Evolutionary conservation across 2,888 invertebrate species (phyloP).

Genomic region (Meandrusa payeni): DNA sequence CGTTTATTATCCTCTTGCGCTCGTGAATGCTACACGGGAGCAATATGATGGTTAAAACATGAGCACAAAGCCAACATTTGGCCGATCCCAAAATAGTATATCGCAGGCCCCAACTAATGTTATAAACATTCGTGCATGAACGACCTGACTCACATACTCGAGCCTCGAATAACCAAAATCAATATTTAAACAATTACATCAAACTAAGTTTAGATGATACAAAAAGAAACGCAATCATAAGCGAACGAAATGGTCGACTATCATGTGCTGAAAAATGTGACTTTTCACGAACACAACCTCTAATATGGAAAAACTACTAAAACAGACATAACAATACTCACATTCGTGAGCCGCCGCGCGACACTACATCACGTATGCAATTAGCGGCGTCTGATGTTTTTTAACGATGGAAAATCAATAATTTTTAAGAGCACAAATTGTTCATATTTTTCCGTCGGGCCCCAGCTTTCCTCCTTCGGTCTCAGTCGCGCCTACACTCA

Average conservation of each 20-base stretch:
- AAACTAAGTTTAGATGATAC: conserved; percentile 35
- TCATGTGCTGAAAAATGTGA: conserved; percentile 66
- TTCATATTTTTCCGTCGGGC: conserved; percentile 73
- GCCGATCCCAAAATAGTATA: conserved; percentile 75
- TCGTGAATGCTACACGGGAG: conserved; percentile 35
- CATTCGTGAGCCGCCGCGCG: conserved; percentile 45
- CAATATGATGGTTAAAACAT: conserved; percentile 53
- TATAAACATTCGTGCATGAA: conserved; percentile 64
- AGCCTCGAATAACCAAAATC: conserved; percentile 57
- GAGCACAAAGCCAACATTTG: conserved; percentile 66
- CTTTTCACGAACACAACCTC: conserved; percentile 61
- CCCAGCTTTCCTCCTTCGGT: conserved; percentile 56
- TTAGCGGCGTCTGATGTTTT: conserved; percentile 56
- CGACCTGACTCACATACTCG: conserved; percentile 54
- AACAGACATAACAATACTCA: conserved; percentile 55
- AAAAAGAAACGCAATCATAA: conserved; percentile 29
- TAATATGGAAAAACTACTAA: conserved; percentile 56
- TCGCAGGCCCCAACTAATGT: conserved; percentile 72
- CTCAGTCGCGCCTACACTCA: conserved; percentile 63
- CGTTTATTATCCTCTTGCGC: conserved; percentile 36
- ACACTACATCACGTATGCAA: conserved; percentile 62
- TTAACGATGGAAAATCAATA: conserved; percentile 78
- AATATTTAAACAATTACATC: conserved; percentile 63
- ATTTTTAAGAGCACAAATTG: conserved; percentile 74
- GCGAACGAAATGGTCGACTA: conserved; percentile 57